A percentile compares a stretch with the other conserved stretches of the same genome.
Evolutionary conservation across 2,797 vertebrate species (phyloP).

Genomic region (Anniella stebbinsi): DNA sequence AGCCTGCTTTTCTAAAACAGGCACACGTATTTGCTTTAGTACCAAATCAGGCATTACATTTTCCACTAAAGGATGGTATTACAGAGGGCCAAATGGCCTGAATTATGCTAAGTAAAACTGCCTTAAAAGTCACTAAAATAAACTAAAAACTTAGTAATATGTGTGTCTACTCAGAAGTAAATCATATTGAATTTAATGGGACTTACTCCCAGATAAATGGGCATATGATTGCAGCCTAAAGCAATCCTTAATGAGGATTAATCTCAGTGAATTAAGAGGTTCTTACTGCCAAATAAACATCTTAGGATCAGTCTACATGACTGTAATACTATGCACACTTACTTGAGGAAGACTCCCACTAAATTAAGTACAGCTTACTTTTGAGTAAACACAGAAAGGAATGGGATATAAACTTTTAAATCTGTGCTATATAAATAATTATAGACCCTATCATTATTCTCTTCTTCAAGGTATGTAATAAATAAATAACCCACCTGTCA

Average conservation of each 20-base stretch:
- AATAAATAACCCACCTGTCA: conserved; percentile 10
- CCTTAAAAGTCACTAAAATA: neutral
- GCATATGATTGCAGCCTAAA: neutral
- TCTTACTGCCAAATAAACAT: neutral
- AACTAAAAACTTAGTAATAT: neutral
- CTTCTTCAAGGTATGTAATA: neutral
- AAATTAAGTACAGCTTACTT: neutral
- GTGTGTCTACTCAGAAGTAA: neutral
- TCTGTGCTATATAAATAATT: neutral
- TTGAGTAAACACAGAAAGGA: neutral
- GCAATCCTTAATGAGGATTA: neutral
- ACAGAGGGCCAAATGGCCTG: neutral
- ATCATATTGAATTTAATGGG: neutral
- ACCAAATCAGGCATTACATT: neutral
- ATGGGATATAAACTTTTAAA: neutral
- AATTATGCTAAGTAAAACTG: neutral
- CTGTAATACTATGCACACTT: neutral
- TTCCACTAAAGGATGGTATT: neutral
- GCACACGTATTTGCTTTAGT: neutral
- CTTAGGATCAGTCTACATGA: neutral
- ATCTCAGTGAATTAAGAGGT: neutral
- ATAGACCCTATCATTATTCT: neutral
- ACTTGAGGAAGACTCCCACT: neutral
- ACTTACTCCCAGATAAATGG: neutral
- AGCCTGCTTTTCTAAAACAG: neutral